phyloP scores from a whole-genome alignment of 53 echinoderm and acorn worm genomes.

The Apostichopus leukothele region DNA sequence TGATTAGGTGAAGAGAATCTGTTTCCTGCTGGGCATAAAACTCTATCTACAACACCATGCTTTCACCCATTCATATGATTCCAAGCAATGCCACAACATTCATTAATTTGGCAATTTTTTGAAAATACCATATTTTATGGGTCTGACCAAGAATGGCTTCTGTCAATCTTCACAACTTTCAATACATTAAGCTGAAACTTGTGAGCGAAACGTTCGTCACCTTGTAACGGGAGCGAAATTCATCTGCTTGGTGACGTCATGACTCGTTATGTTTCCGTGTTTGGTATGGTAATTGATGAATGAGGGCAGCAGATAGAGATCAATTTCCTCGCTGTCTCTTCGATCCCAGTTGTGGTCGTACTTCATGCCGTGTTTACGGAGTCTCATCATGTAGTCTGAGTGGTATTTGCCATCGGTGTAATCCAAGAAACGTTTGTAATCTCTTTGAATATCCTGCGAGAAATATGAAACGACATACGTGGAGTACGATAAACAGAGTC shows the following conservation, averaged over 20 bases:
- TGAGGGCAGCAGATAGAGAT: slow-evolving; percentile 81
- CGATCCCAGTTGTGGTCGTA: slow-evolving; percentile 85
- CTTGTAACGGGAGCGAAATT: slow-evolving; percentile 61
- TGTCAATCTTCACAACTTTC: no score
- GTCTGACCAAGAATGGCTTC: no score
- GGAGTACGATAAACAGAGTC: no score
- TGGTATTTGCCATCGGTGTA: slow-evolving; percentile 97
- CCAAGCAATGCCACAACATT: no score
- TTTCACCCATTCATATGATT: no score
- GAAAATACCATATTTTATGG: no score
- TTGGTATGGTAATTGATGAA: slow-evolving; percentile 70
- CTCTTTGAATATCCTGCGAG: slow-evolving; percentile 86
- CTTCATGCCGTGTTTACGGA: slow-evolving; percentile 93
- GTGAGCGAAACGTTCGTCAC: not conserved
- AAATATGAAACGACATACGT: not conserved
- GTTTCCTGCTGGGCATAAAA: no score
- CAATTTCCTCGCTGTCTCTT: slow-evolving; percentile 75
- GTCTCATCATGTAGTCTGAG: slow-evolving; percentile 91
- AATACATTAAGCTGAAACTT: no score
- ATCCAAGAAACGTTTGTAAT: slow-evolving; percentile 90
- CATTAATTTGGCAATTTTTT: no score
- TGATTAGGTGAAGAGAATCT: no score
- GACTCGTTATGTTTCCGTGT: slow-evolving; percentile 60
- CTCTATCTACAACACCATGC: no score
- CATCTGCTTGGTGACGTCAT: slow-evolving; percentile 62